Conservation (phyloP, 2,113 vertebrate species). For the Otus sunia region DNA sequence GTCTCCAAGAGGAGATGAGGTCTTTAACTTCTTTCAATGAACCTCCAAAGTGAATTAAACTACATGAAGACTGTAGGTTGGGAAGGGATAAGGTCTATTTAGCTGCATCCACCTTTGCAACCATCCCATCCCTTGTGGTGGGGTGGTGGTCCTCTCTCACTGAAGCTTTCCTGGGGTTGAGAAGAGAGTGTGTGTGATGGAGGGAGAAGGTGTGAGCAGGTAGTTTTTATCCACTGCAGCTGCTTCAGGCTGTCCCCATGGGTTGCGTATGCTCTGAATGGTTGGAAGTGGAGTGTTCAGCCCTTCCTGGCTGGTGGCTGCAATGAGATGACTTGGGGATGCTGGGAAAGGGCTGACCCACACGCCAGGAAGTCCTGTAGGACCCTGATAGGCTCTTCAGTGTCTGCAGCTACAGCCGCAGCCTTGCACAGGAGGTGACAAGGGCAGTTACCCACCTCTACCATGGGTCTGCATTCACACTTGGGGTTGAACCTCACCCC, state of each 20-base stretch:
- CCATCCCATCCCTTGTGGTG: neutral
- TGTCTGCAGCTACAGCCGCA: neutral
- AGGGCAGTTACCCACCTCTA: neutral
- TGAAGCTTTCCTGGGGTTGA: neutral
- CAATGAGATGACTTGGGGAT: neutral
- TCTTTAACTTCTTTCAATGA: neutral
- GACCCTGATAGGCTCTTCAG: neutral
- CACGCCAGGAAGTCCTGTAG: neutral
- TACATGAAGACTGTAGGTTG: neutral
- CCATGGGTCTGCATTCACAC: fast-evolving
- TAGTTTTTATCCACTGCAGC: neutral
- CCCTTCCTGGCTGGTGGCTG: neutral
- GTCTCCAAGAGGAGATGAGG: too few species aligned
- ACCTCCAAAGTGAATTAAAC: neutral
- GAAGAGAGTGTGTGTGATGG: neutral
- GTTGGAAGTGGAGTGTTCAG: neutral
- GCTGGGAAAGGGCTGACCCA: neutral
- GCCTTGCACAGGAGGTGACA: neutral
- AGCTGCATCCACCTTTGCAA: neutral
- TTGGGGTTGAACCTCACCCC: neutral
- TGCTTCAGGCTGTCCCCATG: neutral
- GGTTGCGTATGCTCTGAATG: neutral
- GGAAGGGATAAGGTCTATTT: neutral
- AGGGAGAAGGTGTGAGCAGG: neutral
- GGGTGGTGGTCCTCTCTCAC: neutral